Base-by-base conservation (phyloP, 2,113 vertebrate species). In the Poecile atricapillus region DNA sequence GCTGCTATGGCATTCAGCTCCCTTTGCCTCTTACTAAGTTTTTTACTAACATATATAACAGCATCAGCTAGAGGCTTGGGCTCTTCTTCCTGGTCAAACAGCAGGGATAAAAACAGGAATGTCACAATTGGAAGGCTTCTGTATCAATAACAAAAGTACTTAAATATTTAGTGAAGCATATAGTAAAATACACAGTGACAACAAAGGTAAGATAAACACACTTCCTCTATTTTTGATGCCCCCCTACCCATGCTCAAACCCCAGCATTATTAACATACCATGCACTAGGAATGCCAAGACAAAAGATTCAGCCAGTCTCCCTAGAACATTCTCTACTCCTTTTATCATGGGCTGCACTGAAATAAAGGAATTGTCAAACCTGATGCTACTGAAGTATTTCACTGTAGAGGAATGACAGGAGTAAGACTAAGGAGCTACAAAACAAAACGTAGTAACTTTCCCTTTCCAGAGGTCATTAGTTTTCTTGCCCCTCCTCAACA, bases 11-110 rank as follows among this genome's bases (percentile, higher is more conserved):
- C 98, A 28, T 99, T 99, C 35, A 99, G 97, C 56, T 99, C 99
- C 79, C 98, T 97, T 93, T 99, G 99, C 97, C 98, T 99, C 96
- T 98, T 99, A 94, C 96, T 98, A 53, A 99, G 98, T 89, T 99
- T 99, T 97, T 99, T 99, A 90, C 98, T 99, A 58, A 99, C 99
- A 95, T 97, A 99, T 58, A 99, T 96, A 76, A 99, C 99, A 43
- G 98, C 98, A 63, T 97, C 96, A 5, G 82, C 88, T 64, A 99
- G 98, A 31, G 98, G 98, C 91, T 97, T 97, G 20, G 90, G 67
- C 18, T 97, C 87, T 96, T 98, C 98, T 86, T 97, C 97, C 97
- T 98, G 63, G 69, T 50, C 37, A 59, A 49, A 10, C 19, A 71
- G 46, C 28, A 49, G 28, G 14, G 31, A 56, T 23, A 89, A 85